A percentile compares a stretch with the other conserved stretches of the same genome.
phyloP scores from a whole-genome alignment of 2,113 vertebrate species.

The Silurus meridionalis region DNA sequence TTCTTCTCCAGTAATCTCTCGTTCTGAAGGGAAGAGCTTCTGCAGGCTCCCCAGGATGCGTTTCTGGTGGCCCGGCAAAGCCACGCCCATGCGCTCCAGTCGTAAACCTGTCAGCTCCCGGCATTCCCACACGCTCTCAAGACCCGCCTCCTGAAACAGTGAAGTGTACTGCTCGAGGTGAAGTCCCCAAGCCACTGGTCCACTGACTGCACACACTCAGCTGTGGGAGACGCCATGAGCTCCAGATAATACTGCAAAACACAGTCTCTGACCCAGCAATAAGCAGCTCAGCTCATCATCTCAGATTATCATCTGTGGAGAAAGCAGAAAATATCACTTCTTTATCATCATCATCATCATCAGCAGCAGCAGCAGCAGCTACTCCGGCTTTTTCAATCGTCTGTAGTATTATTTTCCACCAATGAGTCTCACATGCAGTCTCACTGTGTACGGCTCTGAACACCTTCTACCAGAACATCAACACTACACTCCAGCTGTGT shows the following conservation, averaged over 20 bases:
- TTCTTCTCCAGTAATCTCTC: neutral
- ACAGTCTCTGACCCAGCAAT: conserved; percentile 5
- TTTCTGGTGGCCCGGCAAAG: conserved; percentile 83
- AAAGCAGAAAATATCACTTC: conserved; percentile 2
- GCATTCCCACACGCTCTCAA: conserved; percentile 74
- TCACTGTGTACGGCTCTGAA: too few relatives aligned
- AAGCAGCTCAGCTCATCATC: conserved; percentile 9
- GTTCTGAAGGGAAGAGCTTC: conserved; percentile 62
- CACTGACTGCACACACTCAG: conserved; percentile 61
- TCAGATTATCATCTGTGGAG: neutral
- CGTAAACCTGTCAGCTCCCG: conserved; percentile 67
- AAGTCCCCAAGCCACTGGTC: conserved; percentile 79
- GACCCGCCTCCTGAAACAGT: conserved; percentile 70
- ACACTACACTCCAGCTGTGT: too few relatives aligned
- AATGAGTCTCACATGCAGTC: too few relatives aligned
- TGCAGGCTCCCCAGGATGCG: conserved; percentile 84
- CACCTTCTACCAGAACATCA: too few relatives aligned
- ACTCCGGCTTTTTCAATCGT: neutral
- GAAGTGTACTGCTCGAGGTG: conserved; percentile 85
- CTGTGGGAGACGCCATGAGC: conserved; percentile 58
- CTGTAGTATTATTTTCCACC: too few relatives aligned
- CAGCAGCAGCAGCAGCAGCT: neutral
- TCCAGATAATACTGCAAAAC: neutral
- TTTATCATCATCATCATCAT: neutral
- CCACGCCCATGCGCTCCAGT: conserved; percentile 78